phyloP scores from a whole-genome alignment of 2,888 invertebrate species.

The Acleris sparsana region DNA sequence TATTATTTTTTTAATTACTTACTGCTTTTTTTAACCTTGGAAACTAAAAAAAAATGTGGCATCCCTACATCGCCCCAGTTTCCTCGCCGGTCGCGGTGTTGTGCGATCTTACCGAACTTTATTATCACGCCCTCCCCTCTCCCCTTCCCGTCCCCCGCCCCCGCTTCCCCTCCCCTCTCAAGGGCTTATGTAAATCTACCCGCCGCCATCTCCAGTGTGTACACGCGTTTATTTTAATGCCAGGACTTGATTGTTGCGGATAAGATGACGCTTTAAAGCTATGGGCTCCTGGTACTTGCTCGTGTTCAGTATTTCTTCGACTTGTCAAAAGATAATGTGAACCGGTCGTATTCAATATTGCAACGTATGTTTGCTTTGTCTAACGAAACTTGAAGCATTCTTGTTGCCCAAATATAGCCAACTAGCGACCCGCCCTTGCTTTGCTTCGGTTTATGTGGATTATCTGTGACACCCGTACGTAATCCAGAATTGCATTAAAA shows the following conservation, averaged over 20 bases:
- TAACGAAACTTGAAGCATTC: too few species aligned
- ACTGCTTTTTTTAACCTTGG: too few species aligned
- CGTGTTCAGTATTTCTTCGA: too few species aligned
- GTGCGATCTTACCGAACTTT: constrained; percentile 36
- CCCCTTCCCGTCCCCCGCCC: not conserved
- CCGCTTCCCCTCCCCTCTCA: constrained; percentile 4
- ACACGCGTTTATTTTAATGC: constrained; percentile 33
- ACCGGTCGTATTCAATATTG: too few species aligned
- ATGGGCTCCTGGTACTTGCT: not conserved
- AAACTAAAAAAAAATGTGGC: not conserved
- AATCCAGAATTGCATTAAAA: too few species aligned
- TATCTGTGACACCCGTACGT: too few species aligned
- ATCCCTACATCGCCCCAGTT: constrained; percentile 25
- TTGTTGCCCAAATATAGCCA: too few species aligned
- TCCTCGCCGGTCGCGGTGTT: constrained; percentile 31
- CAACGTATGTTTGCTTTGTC: too few species aligned
- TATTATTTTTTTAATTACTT: too few species aligned
- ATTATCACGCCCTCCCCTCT: constrained; percentile 23
- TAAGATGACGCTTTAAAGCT: not conserved
- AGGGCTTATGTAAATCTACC: constrained; percentile 35
- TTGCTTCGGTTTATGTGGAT: too few species aligned
- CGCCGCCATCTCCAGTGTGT: constrained; percentile 20
- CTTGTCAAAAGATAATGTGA: too few species aligned
- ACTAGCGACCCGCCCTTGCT: too few species aligned
- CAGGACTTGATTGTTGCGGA: constrained; percentile 8